A percentile compares a stretch with the other conserved stretches of the same genome.
Evolutionary conservation across 1,140 invertebrate genomes (phyloP).

Genomic region (Arctopsyche grandis): DNA sequence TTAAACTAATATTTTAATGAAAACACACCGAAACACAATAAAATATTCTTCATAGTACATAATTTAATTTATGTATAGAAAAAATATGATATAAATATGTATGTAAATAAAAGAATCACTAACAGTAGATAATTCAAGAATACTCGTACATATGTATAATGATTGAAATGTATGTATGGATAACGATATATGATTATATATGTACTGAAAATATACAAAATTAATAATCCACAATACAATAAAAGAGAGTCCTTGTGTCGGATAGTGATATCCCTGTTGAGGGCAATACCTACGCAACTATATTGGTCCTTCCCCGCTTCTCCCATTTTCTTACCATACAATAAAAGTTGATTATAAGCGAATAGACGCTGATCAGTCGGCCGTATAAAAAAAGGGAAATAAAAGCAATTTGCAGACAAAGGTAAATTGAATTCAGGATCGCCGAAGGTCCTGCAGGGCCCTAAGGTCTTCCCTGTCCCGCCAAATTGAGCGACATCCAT

Average conservation of each 20-base stretch:
- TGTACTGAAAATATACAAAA: not conserved
- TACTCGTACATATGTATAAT: too few relatives aligned
- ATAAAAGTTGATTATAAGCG: constrained; percentile 47
- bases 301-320: not conserved
- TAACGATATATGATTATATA: too few relatives aligned
- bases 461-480: not conserved
- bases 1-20: too few relatives aligned
- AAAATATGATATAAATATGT: too few relatives aligned
- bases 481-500: constrained; percentile 35
- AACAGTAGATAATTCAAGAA: too few relatives aligned
- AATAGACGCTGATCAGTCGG: constrained; percentile 40
- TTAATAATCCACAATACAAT: not conserved
- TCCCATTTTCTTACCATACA: constrained; percentile 15
- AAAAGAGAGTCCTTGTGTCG: not conserved
- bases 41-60: too few relatives aligned
- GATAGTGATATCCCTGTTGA: not conserved
- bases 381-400: constrained; percentile 46
- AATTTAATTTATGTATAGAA: too few relatives aligned
- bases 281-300: not conserved
- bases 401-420: constrained; percentile 49
- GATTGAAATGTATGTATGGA: too few relatives aligned
- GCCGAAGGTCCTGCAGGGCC: constrained; percentile 34
- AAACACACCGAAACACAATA: too few relatives aligned
- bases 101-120: too few relatives aligned
- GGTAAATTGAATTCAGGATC: constrained; percentile 50